Conservation (phyloP, 2,113 vertebrate genomes). For the Hipposideros armiger region DNA sequence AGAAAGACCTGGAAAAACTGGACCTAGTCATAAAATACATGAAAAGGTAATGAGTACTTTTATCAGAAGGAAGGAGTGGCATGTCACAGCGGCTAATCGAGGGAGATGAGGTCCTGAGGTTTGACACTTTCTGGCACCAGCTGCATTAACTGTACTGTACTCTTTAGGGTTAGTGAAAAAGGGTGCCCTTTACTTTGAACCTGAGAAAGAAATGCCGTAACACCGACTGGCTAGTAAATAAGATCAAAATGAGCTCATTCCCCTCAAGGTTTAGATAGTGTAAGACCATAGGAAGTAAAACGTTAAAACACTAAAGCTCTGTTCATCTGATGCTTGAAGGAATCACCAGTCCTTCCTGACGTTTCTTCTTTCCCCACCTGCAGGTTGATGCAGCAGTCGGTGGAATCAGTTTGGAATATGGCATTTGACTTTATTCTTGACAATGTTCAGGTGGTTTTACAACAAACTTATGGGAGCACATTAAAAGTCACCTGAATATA, state of each 20-base stretch:
- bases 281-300: background rate
- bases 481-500: slow-evolving; percentile 93
- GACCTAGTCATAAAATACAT: slow-evolving; percentile 99
- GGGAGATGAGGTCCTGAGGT: background rate
- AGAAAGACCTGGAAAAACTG: slow-evolving; percentile 97
- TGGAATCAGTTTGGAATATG: slow-evolving; percentile 99
- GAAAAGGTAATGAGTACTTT: slow-evolving; percentile 90
- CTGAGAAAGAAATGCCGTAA: background rate
- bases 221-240: no score
- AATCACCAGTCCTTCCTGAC: background rate
- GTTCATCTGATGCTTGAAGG: background rate
- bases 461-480: slow-evolving; percentile 98
- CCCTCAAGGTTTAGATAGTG: background rate
- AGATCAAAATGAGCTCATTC: background rate
- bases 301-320: background rate
- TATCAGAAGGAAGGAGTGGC: background rate
- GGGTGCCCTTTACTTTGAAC: background rate
- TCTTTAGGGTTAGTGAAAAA: background rate
- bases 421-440: slow-evolving; percentile 99
- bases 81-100: background rate
- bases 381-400: slow-evolving; percentile 98
- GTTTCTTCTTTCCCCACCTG: background rate
- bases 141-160: background rate
- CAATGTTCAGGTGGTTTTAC: slow-evolving; percentile 98
- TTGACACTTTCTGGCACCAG: background rate